A percentile compares a stretch with the other conserved stretches of the same genome.
Evolutionary conservation across 1,140 invertebrate genomes (phyloP).

Genomic region (Brachionus manjavacas): DNA sequence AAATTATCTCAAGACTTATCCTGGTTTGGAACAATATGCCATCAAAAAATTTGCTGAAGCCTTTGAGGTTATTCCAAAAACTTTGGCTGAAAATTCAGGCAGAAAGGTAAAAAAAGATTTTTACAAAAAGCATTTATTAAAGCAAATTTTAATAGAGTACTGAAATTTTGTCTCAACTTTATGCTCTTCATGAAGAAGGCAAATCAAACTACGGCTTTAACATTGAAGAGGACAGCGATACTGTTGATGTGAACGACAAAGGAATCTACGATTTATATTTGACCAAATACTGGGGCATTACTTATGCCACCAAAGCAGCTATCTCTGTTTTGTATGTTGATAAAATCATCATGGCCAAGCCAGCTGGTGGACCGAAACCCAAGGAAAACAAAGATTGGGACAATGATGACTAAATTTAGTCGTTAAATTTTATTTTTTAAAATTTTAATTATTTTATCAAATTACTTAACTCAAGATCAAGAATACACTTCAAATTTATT

Average conservation of each 20-base stretch:
- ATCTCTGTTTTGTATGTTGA: constrained; percentile 92
- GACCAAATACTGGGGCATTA: constrained; percentile 85
- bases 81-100: constrained; percentile 88
- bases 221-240: constrained; percentile 68
- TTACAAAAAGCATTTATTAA: neutral
- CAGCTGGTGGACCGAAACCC: constrained; percentile 83
- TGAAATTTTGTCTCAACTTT: constrained; percentile 80
- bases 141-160: constrained; percentile 54
- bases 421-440: neutral
- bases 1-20: constrained; percentile 62
- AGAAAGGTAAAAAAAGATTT: constrained; percentile 61
- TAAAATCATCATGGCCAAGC: constrained; percentile 94
- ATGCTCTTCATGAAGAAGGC: constrained; percentile 83
- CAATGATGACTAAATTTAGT: constrained; percentile 28
- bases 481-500: neutral
- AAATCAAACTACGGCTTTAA: constrained; percentile 78
- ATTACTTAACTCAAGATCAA: neutral
- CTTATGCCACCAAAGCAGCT: constrained; percentile 87
- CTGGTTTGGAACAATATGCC: constrained; percentile 93
- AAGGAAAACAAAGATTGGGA: constrained; percentile 42
- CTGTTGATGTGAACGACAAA: constrained; percentile 64
- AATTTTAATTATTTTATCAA: neutral
- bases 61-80: constrained; percentile 81
- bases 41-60: constrained; percentile 88
- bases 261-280: constrained; percentile 63